phyloP scores from a whole-genome alignment of 2,888 invertebrate genomes.

The Drosophila subsilvestris region DNA sequence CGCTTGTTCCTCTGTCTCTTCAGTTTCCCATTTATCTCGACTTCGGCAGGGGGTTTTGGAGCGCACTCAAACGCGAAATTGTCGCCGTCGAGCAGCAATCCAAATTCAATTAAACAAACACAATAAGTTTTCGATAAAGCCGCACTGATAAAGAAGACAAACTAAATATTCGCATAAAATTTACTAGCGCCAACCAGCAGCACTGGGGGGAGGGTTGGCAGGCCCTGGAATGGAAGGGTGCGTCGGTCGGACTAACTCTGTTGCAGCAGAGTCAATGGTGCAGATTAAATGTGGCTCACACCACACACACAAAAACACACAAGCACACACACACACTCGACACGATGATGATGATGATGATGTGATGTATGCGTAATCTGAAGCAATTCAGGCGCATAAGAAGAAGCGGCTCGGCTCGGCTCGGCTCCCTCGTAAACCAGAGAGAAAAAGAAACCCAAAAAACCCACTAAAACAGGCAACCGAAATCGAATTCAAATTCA shows the following conservation, averaged over 20 bases:
- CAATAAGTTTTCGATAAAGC: constrained; percentile 84
- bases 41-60: constrained; percentile 50
- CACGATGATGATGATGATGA: constrained; percentile 41
- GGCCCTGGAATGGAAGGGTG: constrained; percentile 20
- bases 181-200: constrained; percentile 51
- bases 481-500: constrained; percentile 73
- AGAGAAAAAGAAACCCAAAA: constrained; percentile 48
- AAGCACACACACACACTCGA: constrained; percentile 28
- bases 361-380: constrained; percentile 74
- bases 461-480: constrained; percentile 34
- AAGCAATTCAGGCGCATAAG: constrained; percentile 79
- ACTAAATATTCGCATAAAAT: constrained; percentile 81
- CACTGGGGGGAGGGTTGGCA: constrained; percentile 11
- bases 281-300: constrained; percentile 77
- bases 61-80: constrained; percentile 74
- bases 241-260: constrained; percentile 13
- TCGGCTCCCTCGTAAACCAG: constrained; percentile 59
- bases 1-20: background rate
- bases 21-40: constrained; percentile 54
- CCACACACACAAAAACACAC: constrained; percentile 44
- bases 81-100: constrained; percentile 73
- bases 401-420: constrained; percentile 39
- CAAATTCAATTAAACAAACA: constrained; percentile 84
- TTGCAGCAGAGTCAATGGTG: constrained; percentile 81
- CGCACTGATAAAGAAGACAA: constrained; percentile 78